These are phyloP conservation scores for Zootoca vivipara DNA, from an alignment of 2,113 vertebrate species.

Conservation along the genomic window DNA sequence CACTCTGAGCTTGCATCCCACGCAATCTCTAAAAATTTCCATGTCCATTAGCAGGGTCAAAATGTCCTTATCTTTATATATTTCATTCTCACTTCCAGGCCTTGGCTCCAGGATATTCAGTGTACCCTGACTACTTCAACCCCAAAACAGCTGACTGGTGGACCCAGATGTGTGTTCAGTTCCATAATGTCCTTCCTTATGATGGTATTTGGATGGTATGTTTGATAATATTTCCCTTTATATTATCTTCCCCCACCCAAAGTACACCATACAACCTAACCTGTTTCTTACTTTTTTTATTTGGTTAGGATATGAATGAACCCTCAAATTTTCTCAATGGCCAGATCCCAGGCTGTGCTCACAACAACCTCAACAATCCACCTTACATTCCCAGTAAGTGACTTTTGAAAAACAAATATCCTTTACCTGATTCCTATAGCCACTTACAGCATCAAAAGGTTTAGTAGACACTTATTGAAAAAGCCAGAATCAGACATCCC, in stretches of 20 bases:
- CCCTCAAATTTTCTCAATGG: constrained; percentile 82
- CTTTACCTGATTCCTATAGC: neutral
- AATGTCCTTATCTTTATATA: neutral
- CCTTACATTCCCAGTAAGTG: constrained; percentile 84
- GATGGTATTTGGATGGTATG: constrained; percentile 90
- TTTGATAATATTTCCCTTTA: constrained; percentile 32
- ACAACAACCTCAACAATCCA: constrained; percentile 84
- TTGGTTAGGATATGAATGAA: constrained; percentile 89
- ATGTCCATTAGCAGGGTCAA: neutral
- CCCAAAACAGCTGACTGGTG: constrained; percentile 82
- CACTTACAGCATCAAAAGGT: neutral
- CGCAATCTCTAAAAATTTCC: neutral
- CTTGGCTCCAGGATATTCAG: constrained; percentile 79
- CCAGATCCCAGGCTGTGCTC: constrained; percentile 78
- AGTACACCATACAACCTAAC: constrained; percentile 3
- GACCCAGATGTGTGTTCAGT: constrained; percentile 78
- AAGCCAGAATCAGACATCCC: neutral
- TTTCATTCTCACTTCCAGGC: constrained; percentile 67
- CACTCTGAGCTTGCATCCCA: neutral
- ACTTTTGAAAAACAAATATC: neutral
- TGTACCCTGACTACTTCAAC: constrained; percentile 87
- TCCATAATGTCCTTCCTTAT: constrained; percentile 82
- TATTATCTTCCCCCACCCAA: neutral
- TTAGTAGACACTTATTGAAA: neutral
- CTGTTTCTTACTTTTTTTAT: neutral